A percentile compares a stretch with the other conserved stretches of the same genome.
Evolutionary conservation across 2,888 invertebrate genomes (phyloP).

Genomic region (Torymus tubicola): DNA sequence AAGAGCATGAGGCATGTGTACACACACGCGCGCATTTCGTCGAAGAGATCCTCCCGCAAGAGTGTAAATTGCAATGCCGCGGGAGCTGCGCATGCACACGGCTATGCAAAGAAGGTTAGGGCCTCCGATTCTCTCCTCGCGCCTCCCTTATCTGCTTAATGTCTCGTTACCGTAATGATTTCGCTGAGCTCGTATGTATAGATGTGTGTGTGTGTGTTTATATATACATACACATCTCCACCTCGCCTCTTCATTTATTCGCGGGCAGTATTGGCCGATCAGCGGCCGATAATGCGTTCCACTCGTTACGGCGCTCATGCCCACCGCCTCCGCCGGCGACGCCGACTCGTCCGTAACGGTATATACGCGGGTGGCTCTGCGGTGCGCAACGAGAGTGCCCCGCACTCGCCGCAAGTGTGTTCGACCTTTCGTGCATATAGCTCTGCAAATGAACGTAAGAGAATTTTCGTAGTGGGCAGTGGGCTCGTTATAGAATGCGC

Average conservation of each 20-base stretch:
- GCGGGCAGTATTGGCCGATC: slow-evolving; percentile 66
- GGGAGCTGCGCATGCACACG: not conserved
- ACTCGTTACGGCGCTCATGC: slow-evolving; percentile 54
- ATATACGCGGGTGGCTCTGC: not conserved
- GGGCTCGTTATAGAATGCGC: too few relatives aligned
- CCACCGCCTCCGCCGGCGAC: slow-evolving; percentile 3
- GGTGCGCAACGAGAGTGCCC: too few relatives aligned
- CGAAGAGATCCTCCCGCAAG: not conserved
- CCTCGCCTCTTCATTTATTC: slow-evolving; percentile 69
- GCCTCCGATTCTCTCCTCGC: slow-evolving; percentile 53
- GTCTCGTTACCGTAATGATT: slow-evolving; percentile 65
- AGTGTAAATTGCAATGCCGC: slow-evolving; percentile 46
- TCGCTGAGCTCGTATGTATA: slow-evolving; percentile 10
- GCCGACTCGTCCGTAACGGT: slow-evolving; percentile 16
- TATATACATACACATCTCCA: slow-evolving; percentile 1
- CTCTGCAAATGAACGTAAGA: too few relatives aligned
- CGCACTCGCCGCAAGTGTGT: too few relatives aligned
- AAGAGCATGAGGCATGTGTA: not conserved
- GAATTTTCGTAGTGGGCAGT: too few relatives aligned
- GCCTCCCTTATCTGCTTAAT: slow-evolving; percentile 67
- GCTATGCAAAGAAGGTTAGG: slow-evolving; percentile 48
- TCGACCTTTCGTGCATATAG: too few relatives aligned
- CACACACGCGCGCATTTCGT: too few relatives aligned
- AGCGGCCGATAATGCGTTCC: slow-evolving; percentile 63
- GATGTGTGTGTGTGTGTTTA: too few relatives aligned